These are phyloP conservation scores for Ichneumon xanthorius DNA, from an alignment of 2,888 invertebrate genomes.

Conservation along the genomic window DNA sequence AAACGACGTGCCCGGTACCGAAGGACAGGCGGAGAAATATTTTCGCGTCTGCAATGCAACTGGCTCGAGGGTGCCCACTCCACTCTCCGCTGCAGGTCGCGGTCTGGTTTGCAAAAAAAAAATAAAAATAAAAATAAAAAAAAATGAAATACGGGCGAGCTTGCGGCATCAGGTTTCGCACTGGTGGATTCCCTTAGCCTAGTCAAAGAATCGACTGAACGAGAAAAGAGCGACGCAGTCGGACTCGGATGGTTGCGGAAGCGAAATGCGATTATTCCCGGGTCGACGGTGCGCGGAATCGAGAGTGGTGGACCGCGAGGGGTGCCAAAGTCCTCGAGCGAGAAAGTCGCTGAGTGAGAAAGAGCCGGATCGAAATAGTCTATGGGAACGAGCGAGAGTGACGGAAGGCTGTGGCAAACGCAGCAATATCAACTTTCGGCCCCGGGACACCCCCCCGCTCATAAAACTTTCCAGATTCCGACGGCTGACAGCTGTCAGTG, in stretches of 20 bases:
- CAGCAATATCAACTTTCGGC: slow-evolving; percentile 81
- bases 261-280: slow-evolving; percentile 57
- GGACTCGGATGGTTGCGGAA: slow-evolving; percentile 42
- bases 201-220: slow-evolving; percentile 11
- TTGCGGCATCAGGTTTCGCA: slow-evolving; percentile 21
- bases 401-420: slow-evolving; percentile 73
- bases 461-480: slow-evolving; percentile 79
- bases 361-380: slow-evolving; percentile 34
- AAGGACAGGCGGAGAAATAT: neutral
- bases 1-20: slow-evolving; percentile 23
- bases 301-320: slow-evolving; percentile 33
- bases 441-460: slow-evolving; percentile 57
- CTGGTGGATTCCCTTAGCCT: slow-evolving; percentile 16
- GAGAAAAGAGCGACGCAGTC: slow-evolving; percentile 21
- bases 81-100: neutral
- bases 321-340: slow-evolving; percentile 23
- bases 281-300: slow-evolving; percentile 55
- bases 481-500: slow-evolving; percentile 82
- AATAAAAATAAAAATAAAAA: slow-evolving; percentile 2
- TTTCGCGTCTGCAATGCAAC: neutral
- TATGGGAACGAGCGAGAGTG: slow-evolving; percentile 19
- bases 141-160: neutral
- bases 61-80: slow-evolving; percentile 14
- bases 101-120: slow-evolving; percentile 11
- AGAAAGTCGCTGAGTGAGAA: slow-evolving; percentile 17